phyloP scores from a whole-genome alignment of 2,113 vertebrate genomes.

The rat (Rattus norvegicus) region DNA sequence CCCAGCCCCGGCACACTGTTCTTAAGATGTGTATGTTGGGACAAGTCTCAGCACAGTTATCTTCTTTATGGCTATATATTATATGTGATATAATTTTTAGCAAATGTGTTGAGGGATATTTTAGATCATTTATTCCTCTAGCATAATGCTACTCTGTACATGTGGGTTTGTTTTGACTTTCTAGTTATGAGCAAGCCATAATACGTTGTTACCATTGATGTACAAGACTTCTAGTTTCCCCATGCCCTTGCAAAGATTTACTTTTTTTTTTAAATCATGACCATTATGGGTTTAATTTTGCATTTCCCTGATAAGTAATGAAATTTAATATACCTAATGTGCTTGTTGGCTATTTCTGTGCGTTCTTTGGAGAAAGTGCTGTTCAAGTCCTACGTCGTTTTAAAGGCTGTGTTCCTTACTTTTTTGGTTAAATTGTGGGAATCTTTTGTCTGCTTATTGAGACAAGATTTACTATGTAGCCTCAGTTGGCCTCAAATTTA shows the following conservation, averaged over 20 bases:
- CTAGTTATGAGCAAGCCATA: background rate
- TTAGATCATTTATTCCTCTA: background rate
- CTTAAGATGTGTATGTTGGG: background rate
- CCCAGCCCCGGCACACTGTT: background rate
- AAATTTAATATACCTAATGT: constrained; percentile 25
- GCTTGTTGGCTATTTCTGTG: background rate
- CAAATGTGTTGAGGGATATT: background rate
- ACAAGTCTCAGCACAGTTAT: background rate
- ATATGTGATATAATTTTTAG: background rate
- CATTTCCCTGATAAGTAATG: constrained; percentile 25
- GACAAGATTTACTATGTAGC: background rate
- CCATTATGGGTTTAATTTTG: constrained; percentile 42
- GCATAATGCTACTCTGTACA: background rate
- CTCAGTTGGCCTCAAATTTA: background rate
- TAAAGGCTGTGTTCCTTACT: background rate
- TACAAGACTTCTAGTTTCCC: background rate
- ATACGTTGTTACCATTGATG: background rate
- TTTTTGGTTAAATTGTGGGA: constrained; percentile 44
- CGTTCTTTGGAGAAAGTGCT: constrained; percentile 36
- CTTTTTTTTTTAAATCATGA: background rate
- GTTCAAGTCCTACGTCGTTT: background rate
- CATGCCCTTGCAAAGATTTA: background rate
- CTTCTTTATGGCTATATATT: background rate
- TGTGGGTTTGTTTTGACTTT: background rate
- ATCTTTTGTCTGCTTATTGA: background rate